Evolutionary conservation across 2,888 invertebrate species (phyloP), one percentile per base, ranked within the genome.

Genomic region (Mamestra brassicae): DNA sequence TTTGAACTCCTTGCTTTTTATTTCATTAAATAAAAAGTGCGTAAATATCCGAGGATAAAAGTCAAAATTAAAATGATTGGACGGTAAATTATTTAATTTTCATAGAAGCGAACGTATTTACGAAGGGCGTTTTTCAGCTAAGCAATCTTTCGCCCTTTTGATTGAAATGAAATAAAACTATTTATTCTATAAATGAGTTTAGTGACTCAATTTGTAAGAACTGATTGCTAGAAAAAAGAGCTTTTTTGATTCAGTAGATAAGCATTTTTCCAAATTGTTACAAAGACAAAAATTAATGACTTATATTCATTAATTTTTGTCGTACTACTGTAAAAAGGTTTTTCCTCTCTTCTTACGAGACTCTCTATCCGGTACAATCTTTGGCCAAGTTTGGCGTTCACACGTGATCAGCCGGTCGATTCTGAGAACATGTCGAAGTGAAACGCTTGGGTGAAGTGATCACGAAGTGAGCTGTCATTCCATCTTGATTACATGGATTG

Each of bases 81-180:
- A 58, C 57, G 2, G 2, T 58, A 47, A 11, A 47, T 3, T 47
- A 13, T 13, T 47, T 47, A 2, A 45, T 42, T 69, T 36, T 36
- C n/a, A 11, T 47, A 10, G n/a, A 15, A 60, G 26, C 17, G 3
- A 36, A n/a, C 7, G 36, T 36, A 47, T 47, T 42, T 60, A 34
- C 45, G 34, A 47, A 68, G 13, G 45, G 17, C 45, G 34, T 45
- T 45, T 45, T 45, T 36, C 17, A 47, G 15, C 15, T 47, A 47
- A 11, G 34, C 5, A 4, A 13, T 45, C 8, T 1, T 34, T 11
- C 3, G 11, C 4, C 26, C 17, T 10, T 57, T 57, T 55, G 17
- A 38, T 55, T 13, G 10, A 72, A 58, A 38, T 72, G 10, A n/a
- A 72, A n/a, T 58, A 71, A 72, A 72, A 42, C 50, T 7, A 72